These are phyloP conservation scores for Molanna angustata DNA, from an alignment of 2,888 invertebrate species.

Conservation along the genomic window DNA sequence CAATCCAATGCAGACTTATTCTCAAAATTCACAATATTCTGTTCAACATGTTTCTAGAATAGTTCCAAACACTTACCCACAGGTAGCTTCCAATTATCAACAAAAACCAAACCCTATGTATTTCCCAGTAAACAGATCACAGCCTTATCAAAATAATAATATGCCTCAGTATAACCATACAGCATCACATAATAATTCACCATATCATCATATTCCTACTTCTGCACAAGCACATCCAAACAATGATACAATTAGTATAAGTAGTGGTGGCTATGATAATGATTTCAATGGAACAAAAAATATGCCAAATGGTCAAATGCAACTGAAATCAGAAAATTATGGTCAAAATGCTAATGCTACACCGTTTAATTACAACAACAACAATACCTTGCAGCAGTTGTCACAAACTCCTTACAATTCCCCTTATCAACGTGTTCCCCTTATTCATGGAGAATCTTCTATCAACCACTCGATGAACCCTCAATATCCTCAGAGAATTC, in stretches of 20 bases:
- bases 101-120: conserved; percentile 44
- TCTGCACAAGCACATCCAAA: conserved; percentile 23
- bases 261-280: conserved; percentile 19
- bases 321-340: conserved; percentile 22
- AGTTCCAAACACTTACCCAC: conserved; percentile 46
- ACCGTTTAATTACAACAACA: conserved; percentile 13
- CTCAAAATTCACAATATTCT: conserved; percentile 14
- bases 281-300: conserved; percentile 23
- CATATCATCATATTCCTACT: conserved; percentile 52
- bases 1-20: conserved; percentile 15
- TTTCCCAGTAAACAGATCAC: conserved; percentile 46
- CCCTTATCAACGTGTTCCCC: conserved; percentile 61
- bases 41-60: conserved; percentile 37
- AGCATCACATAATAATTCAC: conserved; percentile 43
- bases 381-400: conserved; percentile 33
- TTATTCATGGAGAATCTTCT: conserved; percentile 53
- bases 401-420: conserved; percentile 39
- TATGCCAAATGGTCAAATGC: conserved; percentile 16
- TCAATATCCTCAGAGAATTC: conserved; percentile 44
- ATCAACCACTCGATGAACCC: conserved; percentile 28
- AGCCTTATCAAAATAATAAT: conserved; percentile 39
- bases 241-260: conserved; percentile 14
- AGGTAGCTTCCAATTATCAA: conserved; percentile 38
- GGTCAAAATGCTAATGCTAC: conserved; percentile 13
- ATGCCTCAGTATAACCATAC: conserved; percentile 39